These are phyloP conservation scores for Plodia interpunctella DNA, from an alignment of 1,140 invertebrate genomes.

Conservation along the genomic window DNA sequence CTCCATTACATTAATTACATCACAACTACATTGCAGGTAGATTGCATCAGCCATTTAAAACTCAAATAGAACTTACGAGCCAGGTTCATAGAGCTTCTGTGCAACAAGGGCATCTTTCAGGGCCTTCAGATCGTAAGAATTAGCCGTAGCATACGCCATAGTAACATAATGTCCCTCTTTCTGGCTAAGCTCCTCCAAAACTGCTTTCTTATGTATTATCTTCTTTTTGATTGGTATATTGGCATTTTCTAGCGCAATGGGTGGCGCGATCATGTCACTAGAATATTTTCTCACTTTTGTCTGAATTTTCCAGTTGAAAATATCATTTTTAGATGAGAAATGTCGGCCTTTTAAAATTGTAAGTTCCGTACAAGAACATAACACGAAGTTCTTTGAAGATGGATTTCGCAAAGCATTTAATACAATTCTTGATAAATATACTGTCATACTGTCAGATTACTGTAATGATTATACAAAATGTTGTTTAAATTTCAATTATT, in stretches of 20 bases:
- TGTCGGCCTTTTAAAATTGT: constrained; percentile 18
- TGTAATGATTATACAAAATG: not conserved
- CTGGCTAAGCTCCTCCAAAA: constrained; percentile 45
- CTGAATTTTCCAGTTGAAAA: constrained; percentile 29
- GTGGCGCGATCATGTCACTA: constrained; percentile 47
- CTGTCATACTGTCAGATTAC: constrained; percentile 38
- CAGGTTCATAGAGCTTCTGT: constrained; percentile 67
- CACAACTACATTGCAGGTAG: not conserved
- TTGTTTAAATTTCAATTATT: not conserved
- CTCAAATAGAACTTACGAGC: constrained; percentile 45
- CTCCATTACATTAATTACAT: too few relatives aligned
- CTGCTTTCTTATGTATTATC: constrained; percentile 50
- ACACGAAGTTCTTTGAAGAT: constrained; percentile 16
- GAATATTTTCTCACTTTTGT: constrained; percentile 32
- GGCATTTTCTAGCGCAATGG: constrained; percentile 51
- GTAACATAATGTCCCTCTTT: constrained; percentile 65
- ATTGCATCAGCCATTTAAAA: constrained; percentile 4
- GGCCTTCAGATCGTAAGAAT: constrained; percentile 58
- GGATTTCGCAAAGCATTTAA: constrained; percentile 30
- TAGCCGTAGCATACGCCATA: constrained; percentile 64
- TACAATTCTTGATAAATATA: constrained; percentile 58
- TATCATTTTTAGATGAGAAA: constrained; percentile 26
- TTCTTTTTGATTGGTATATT: constrained; percentile 65
- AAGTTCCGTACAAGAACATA: not conserved
- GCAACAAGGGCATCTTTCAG: constrained; percentile 53